A percentile compares a stretch with the other conserved stretches of the same genome.
These are phyloP conservation scores for Nyctibius bracteatus DNA, from an alignment of 2,113 vertebrate species.

Conservation along the genomic window DNA sequence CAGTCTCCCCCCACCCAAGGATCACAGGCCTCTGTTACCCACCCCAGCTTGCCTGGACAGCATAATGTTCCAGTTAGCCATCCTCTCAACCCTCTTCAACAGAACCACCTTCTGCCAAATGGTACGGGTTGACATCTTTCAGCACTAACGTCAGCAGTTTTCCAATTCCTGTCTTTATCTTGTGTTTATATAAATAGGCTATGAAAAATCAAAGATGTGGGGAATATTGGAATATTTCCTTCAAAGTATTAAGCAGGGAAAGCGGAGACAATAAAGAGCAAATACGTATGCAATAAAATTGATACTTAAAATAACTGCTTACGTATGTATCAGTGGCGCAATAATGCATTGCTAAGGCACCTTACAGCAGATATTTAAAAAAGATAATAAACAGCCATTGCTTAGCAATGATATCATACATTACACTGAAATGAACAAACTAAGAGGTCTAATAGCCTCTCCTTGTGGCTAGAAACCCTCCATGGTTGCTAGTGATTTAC, in stretches of 20 bases:
- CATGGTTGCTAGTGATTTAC: neutral
- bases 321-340: neutral
- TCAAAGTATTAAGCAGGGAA: neutral
- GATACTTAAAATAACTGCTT: constrained; percentile 32
- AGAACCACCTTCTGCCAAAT: constrained; percentile 77
- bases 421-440: neutral
- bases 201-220: neutral
- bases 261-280: neutral
- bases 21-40: constrained; percentile 70
- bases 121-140: constrained; percentile 71
- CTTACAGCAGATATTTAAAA: neutral
- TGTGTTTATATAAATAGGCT: constrained; percentile 29
- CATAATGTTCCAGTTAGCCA: constrained; percentile 73
- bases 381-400: neutral
- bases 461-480: neutral
- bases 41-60: constrained; percentile 67
- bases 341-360: neutral
- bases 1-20: constrained; percentile 68
- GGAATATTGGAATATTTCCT: neutral
- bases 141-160: constrained; percentile 51
- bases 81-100: constrained; percentile 77
- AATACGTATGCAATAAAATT: neutral
- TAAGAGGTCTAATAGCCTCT: neutral
- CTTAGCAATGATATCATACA: neutral
- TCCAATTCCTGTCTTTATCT: constrained; percentile 18